Percentiles rank a stretch among this genome's conserved stretches.
Conservation (phyloP, 2,113 vertebrate species). For the Canis aureus region DNA sequence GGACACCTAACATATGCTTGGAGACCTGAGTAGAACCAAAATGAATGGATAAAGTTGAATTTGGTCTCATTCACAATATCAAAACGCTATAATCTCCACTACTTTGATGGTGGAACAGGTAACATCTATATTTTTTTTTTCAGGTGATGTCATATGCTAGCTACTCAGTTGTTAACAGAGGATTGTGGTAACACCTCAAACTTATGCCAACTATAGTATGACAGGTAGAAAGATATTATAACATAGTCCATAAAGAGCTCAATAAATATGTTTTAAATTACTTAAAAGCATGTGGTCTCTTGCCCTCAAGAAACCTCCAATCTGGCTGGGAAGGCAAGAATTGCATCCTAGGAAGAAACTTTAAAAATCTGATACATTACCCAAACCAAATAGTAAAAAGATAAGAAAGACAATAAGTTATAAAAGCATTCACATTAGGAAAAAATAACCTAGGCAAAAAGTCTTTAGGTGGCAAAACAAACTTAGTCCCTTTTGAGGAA, state of each 20-base stretch:
- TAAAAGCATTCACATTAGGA: background rate
- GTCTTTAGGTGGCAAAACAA: background rate
- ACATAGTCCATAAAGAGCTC: background rate
- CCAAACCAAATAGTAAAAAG: background rate
- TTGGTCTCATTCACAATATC: background rate
- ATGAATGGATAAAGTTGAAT: background rate
- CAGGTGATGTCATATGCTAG: background rate
- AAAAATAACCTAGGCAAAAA: background rate
- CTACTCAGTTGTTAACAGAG: background rate
- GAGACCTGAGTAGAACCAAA: background rate
- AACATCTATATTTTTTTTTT: background rate
- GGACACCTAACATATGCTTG: background rate
- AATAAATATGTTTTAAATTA: background rate
- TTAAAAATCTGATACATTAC: background rate
- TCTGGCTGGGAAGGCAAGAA: background rate
- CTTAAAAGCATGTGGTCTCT: slow-evolving; percentile 14
- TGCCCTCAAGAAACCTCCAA: slow-evolving; percentile 67
- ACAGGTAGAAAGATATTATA: background rate
- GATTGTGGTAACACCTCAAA: background rate
- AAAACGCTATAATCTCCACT: background rate
- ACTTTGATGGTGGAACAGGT: background rate
- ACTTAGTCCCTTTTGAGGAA: background rate
- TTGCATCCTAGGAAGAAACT: background rate
- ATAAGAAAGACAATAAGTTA: background rate
- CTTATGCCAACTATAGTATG: background rate